phyloP scores from a whole-genome alignment of 2,888 invertebrate genomes.

The Eulithis prunata region DNA sequence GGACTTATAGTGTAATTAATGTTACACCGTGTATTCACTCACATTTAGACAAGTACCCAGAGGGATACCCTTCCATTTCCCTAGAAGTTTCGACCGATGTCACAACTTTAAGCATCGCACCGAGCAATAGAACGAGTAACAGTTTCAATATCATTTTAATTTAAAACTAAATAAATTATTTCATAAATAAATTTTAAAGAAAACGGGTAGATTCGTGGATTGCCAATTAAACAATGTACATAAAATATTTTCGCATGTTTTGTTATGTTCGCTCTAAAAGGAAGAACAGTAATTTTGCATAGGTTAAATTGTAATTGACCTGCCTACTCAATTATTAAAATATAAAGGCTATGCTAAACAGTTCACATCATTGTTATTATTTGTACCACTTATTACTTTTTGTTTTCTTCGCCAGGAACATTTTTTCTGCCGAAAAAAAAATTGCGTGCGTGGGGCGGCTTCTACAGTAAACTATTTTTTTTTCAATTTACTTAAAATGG shows the following conservation, averaged over 20 bases:
- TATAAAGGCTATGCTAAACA: background rate
- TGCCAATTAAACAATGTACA: background rate
- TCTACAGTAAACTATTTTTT: too few relatives aligned
- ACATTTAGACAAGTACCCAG: constrained; percentile 21
- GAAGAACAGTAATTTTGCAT: background rate
- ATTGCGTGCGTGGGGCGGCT: too few relatives aligned
- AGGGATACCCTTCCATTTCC: constrained; percentile 14
- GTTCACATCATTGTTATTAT: too few relatives aligned
- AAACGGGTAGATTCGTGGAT: background rate
- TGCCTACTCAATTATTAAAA: background rate
- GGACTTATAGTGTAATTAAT: too few relatives aligned
- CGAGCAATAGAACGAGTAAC: background rate
- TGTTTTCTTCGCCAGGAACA: too few relatives aligned
- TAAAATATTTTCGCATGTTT: background rate
- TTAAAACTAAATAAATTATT: background rate
- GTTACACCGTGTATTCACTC: constrained; percentile 1
- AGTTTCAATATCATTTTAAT: background rate
- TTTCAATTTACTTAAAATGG: too few relatives aligned
- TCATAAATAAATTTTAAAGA: background rate
- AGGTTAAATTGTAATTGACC: background rate
- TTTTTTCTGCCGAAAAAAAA: too few relatives aligned
- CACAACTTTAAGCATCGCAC: constrained; percentile 3
- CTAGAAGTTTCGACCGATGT: constrained; percentile 9
- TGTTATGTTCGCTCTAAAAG: background rate
- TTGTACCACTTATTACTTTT: too few relatives aligned